Evolutionary conservation across 2,113 vertebrate species (phyloP), one percentile per base, ranked within the genome.

Genomic region (Octodon degus): DNA sequence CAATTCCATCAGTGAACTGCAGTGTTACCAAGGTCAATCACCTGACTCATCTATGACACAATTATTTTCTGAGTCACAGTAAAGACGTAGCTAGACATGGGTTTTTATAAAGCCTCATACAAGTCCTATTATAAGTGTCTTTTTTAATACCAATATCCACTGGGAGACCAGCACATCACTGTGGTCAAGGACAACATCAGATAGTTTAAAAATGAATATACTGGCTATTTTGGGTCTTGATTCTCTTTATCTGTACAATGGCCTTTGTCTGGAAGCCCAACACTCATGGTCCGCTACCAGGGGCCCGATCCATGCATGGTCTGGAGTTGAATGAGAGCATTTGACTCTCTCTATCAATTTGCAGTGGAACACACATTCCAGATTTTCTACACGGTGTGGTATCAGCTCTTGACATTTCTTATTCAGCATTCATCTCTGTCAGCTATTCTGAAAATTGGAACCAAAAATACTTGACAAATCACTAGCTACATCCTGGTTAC

Each of bases 391-490:
- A 67, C 96, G 74, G 50, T 60, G 88, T 40, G 93, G 47, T 85
- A 37, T 86, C 63, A 97, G 90, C 84, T 93, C 91, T 91, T 96
- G 92, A 83, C 19, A 90, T 94, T 97, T 97, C 94, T 89, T 50
- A 95, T 90, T 72, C 94, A 91, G 82, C 79, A 93, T 82, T 97
- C 43, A 58, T 96, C 94, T 97, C 87, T 96, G 34, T 96, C 94
- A 97, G 60, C 77, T 89, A 90, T 72, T 6, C 90, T 92, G 25
- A 96, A 97, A 93, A 98, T 65, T 70, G 63, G 79, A 95, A 95
- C 79, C 96, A 86, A 4, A 80, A 96, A 97, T 53, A 63, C 83
- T 93, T 95, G 82, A 95, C 96, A 98, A 97, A 96, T 94, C 97
- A 87, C 72, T 94, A 97, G 55, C 83, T 77, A 80, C 85, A 90